Evolutionary conservation across 2,113 vertebrate species (phyloP), one percentile per base, ranked within the genome.

Genomic region (Bagarius yarrelli): DNA sequence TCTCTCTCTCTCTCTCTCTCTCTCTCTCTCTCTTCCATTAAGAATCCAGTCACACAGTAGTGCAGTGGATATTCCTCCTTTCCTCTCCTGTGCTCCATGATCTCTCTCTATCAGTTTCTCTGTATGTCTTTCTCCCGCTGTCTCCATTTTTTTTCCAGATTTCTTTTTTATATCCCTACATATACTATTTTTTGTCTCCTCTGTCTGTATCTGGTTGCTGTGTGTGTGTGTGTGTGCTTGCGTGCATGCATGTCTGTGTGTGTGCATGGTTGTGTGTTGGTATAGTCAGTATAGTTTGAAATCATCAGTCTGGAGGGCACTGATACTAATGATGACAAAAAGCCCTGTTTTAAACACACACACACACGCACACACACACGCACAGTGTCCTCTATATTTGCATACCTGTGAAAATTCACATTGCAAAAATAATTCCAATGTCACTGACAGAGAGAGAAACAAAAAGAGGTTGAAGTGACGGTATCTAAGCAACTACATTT

Each of bases 31-130:
- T 23, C 69, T 71, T 80, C 75, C 76, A 93, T 94, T 94, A 93
- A 93, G 93, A 93, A 93, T 94, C 92, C 88, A 92, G 92, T 93
- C 93, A 94, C 93, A 94, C 91, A 93, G 90, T 91, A 90, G 92
- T 94, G 93, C 93, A 93, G 93, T 91, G 92, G 91, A 92, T 91
- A 92, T 93, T 92, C 91, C 91, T 91, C 86, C 89, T 91, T 91
- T 90, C 88, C 88, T 82, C 77, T 78, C 71, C 16, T 4, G 15
- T 56, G 63, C 80, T 81, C 78, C 84, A 83, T 30, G 61, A 83
- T 86, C 83, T 87, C 86, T 86, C 81, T 81, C 52, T 52, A 75
- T 85, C 78, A 83, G 78, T 82, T 82, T 80, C 82, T 66, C 85
- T 78, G 79, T 84, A 83, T 87, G 76, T 88, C 85, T 53, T 56